Evolutionary conservation across 2,888 invertebrate genomes (phyloP).

Genomic region (Nymphalis polychloros): DNA sequence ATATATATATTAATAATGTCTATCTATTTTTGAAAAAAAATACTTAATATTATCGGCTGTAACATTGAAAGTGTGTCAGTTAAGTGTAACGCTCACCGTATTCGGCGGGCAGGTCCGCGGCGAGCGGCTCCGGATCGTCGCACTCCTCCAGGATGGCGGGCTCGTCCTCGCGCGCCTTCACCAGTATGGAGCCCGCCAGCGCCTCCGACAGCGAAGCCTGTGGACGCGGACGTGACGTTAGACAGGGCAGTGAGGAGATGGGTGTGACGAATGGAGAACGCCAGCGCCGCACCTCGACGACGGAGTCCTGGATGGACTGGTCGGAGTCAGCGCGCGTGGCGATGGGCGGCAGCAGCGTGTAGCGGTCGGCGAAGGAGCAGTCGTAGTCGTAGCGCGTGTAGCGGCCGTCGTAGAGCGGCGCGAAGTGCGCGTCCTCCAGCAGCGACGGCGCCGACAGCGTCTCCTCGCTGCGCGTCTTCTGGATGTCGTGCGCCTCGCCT

Average conservation of each 20-base stretch:
- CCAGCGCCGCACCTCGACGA: constrained; percentile 23
- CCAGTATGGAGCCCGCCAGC: constrained; percentile 54
- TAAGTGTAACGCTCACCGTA: background rate
- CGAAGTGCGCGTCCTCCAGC: constrained; percentile 53
- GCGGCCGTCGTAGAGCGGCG: constrained; percentile 57
- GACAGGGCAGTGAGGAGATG: too few relatives aligned
- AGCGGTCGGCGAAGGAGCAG: constrained; percentile 60
- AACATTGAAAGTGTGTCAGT: too few relatives aligned
- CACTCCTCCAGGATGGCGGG: constrained; percentile 60
- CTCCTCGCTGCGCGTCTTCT: constrained; percentile 75
- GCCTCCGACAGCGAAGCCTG: constrained; percentile 45
- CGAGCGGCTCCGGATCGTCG: constrained; percentile 40
- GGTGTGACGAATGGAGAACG: too few relatives aligned
- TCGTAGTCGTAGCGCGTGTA: constrained; percentile 65
- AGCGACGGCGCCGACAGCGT: constrained; percentile 61
- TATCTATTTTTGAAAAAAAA: too few relatives aligned
- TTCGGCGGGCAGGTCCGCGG: constrained; percentile 1
- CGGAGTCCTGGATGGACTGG: constrained; percentile 49
- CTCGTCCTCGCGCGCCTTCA: constrained; percentile 49
- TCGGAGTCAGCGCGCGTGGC: constrained; percentile 51
- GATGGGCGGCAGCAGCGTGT: constrained; percentile 65
- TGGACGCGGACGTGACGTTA: background rate
- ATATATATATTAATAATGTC: too few relatives aligned
- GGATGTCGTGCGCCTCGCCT: constrained; percentile 64
- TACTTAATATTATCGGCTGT: too few relatives aligned